Evolutionary conservation across 2,888 invertebrate species (phyloP), one percentile per base, ranked within the genome.

Genomic region (Hyppa rectilinea): DNA sequence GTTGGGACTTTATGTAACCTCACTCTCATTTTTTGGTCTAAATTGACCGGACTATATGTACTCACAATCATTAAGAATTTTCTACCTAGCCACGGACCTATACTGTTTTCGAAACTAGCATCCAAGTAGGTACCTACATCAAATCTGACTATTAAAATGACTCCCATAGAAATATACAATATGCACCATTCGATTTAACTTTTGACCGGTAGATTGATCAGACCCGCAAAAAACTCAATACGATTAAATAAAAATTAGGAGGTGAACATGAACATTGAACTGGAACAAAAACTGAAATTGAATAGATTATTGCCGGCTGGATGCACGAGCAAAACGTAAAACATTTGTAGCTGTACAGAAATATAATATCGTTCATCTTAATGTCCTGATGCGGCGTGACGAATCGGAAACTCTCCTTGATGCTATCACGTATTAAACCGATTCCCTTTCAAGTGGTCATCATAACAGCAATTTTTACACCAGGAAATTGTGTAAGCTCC

Each of bases 371-470:
- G 76, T 81, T 75, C 82, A 83, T 82, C 81, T 70, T 83, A 82
- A 84, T 83, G 85, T 85, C 84, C 86, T 84, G 85, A 85, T 80
- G 79, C 77, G 82, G 89, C 90, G 88, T 89, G 89, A 89, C 93
- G 87, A 92, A 93, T 93, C 87, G 88, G 71, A 90, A 91, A 91
- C 89, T 89, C 85, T 82, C 76, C 79, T 84, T 90, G 89, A 92
- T 90, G 89, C 84, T 87, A 83, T 88, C 90, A 89, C 90, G 90
- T 90, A 87, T 85, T 82, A 85, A 86, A 86, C 79, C 78, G 83
- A 87, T 88, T 87, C 86, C 85, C 80, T 75, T 70, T 75, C 69
- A 72, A 80, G 75, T 75, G 79, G 73, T 75, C 79, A 63, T 75
- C 75, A 66, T 65, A 74, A 62, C 75, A 81, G 69, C 81, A 66